phyloP scores from a whole-genome alignment of 2,888 invertebrate species.

The Scaptomyza tumidula region DNA sequence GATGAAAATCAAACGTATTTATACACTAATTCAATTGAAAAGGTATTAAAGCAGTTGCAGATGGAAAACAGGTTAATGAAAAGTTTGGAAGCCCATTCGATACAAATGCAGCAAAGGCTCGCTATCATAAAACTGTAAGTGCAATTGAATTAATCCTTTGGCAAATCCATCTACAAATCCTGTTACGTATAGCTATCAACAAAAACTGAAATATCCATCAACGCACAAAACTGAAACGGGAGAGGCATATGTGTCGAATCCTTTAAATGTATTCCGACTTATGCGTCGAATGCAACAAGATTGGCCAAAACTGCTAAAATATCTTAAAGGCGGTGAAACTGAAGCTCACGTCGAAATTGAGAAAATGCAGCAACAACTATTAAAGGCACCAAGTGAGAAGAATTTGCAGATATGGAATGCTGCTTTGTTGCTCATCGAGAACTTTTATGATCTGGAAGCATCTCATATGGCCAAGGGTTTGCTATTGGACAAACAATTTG shows the following conservation, averaged over 20 bases:
- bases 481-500: slow-evolving; percentile 31
- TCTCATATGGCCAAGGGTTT: slow-evolving; percentile 49
- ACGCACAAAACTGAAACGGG: neutral
- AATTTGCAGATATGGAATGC: slow-evolving; percentile 25
- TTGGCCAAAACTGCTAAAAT: slow-evolving; percentile 53
- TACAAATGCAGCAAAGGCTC: slow-evolving; percentile 41
- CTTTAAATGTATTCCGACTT: slow-evolving; percentile 45
- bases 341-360: neutral
- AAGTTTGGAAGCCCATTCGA: slow-evolving; percentile 8
- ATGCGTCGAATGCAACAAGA: slow-evolving; percentile 44
- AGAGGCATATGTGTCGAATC: slow-evolving; percentile 44
- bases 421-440: slow-evolving; percentile 45
- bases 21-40: slow-evolving; percentile 34
- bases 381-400: slow-evolving; percentile 20
- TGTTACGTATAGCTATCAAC: slow-evolving; percentile 27
- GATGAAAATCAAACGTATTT: neutral
- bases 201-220: slow-evolving; percentile 10
- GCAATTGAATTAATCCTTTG: too few relatives aligned
- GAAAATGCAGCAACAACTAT: slow-evolving; percentile 24
- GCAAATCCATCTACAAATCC: too few relatives aligned
- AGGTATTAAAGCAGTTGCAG: slow-evolving; percentile 26
- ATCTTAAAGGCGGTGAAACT: slow-evolving; percentile 14
- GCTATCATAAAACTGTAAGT: slow-evolving; percentile 43
- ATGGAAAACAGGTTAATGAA: slow-evolving; percentile 32
- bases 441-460: slow-evolving; percentile 40